phyloP scores from a whole-genome alignment of 2,797 vertebrate genomes.

The Darevskia nairensis region DNA sequence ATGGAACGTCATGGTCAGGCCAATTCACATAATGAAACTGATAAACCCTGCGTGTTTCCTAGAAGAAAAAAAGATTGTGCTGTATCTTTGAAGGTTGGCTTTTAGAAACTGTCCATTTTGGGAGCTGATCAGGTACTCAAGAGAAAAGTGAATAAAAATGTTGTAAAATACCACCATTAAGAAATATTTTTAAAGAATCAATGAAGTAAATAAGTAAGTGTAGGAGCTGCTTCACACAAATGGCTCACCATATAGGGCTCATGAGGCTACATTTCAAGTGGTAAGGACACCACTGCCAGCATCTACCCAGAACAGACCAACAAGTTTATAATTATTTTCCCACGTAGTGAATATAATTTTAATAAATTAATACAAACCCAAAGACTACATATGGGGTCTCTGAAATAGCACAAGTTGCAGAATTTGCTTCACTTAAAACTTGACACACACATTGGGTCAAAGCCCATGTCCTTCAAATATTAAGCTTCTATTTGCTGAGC shows the following conservation, averaged over 20 bases:
- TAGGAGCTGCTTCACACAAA: neutral
- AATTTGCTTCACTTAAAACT: neutral
- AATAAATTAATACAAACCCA: neutral
- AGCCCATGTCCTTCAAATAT: neutral
- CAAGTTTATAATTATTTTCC: neutral
- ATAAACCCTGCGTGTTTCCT: slow-evolving; percentile 92
- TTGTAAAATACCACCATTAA: neutral
- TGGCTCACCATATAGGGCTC: neutral
- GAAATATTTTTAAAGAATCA: neutral
- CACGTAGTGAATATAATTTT: neutral
- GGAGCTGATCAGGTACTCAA: neutral
- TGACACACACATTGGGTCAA: neutral
- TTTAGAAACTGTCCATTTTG: neutral
- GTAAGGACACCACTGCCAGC: neutral
- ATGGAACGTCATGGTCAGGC: slow-evolving; percentile 99
- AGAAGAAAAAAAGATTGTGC: slow-evolving; percentile 38
- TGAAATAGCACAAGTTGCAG: neutral
- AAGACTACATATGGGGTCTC: neutral
- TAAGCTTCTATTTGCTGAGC: neutral
- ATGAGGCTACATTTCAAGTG: neutral
- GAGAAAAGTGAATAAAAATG: neutral
- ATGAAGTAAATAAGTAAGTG: neutral
- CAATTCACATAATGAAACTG: slow-evolving; percentile 99
- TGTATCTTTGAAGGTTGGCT: neutral
- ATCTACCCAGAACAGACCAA: neutral